These are phyloP conservation scores for Scomberomorus guttatus DNA, from an alignment of 2,797 vertebrate genomes.

Conservation along the genomic window DNA sequence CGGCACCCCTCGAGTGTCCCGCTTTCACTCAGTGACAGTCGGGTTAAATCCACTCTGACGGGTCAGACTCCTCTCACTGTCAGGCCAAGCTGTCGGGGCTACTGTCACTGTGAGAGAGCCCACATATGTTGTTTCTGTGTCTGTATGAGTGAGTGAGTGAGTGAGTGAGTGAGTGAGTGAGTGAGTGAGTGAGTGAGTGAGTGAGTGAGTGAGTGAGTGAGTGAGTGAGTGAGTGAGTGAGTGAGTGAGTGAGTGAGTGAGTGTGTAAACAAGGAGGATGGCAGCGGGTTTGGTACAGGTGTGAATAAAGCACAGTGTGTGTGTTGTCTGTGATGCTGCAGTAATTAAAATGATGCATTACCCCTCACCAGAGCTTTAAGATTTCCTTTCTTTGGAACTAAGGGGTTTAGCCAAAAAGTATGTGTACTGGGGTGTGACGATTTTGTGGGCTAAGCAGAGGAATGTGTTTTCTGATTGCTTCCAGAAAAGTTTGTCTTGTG, in stretches of 20 bases:
- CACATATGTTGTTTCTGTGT: slow-evolving; percentile 53
- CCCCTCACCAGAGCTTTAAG: neutral
- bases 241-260: neutral
- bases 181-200: slow-evolving; percentile 8
- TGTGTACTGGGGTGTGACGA: neutral
- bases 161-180: neutral
- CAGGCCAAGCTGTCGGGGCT: slow-evolving; percentile 64
- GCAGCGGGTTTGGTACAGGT: neutral
- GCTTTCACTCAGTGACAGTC: slow-evolving; percentile 41
- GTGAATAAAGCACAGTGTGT: slow-evolving; percentile 30
- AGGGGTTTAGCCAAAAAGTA: too few species aligned
- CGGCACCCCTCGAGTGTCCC: neutral
- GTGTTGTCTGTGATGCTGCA: slow-evolving; percentile 14
- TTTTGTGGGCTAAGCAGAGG: neutral
- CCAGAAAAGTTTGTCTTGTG: neutral
- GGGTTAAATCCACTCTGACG: slow-evolving; percentile 69
- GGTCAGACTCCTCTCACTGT: slow-evolving; percentile 68
- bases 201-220: neutral
- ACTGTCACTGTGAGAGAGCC: slow-evolving; percentile 50
- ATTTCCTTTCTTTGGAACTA: too few species aligned
- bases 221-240: slow-evolving; percentile 9
- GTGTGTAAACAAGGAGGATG: slow-evolving; percentile 19
- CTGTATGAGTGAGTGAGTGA: slow-evolving; percentile 1
- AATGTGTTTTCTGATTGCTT: neutral
- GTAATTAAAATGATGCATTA: slow-evolving; percentile 15